Base-by-base conservation (phyloP, 2,888 invertebrate genomes). In the Dexiosoma caninum region DNA sequence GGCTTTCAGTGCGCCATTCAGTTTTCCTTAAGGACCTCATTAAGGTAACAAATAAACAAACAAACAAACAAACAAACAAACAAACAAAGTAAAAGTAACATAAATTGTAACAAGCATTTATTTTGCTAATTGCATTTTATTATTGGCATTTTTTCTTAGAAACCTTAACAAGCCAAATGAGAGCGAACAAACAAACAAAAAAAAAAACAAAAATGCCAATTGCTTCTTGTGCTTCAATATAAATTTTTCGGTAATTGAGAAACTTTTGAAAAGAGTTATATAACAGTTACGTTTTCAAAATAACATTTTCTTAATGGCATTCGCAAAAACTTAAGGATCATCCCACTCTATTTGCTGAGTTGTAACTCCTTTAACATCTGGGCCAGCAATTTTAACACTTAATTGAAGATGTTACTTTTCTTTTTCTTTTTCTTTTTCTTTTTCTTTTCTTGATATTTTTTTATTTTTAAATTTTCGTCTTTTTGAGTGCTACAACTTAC, bases 161-260 rank as follows among this genome's bases (percentile, higher is more conserved):
- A 32, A 51, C n/a, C 35, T 60, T 53, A 55, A 49, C 16, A 37
- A 70, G 16, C 12, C 23, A 53, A 53, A 57, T 46, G 42, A 55
- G 44, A 27, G n/a, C n/a, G n/a, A n/a, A n/a, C n/a, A n/a, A n/a
- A n/a, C n/a, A n/a, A n/a, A n/a, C n/a, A n/a, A n/a, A n/a, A n/a
- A n/a, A n/a, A n/a, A n/a, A n/a, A n/a, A n/a, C 42, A 30, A 57
- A 46, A 12, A 5, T n/a, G 32, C 55, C 57, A 77, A 77, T 37
- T 70, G 62, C 69, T 44, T n/a, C n/a, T n/a, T 27, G 40, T 53
- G 69, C 53, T 70, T 64, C 62, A 76, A 62, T 76, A 77, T 64
- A 70, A 70, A 64, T 77, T 70, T 77, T 64, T 37, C 64, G 64
- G 77, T 77, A 70, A 77, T 77, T 77, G 77, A 70, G 70, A 77